Conservation (phyloP, 2,888 invertebrate species). For the Entomobrya multifasciata region DNA sequence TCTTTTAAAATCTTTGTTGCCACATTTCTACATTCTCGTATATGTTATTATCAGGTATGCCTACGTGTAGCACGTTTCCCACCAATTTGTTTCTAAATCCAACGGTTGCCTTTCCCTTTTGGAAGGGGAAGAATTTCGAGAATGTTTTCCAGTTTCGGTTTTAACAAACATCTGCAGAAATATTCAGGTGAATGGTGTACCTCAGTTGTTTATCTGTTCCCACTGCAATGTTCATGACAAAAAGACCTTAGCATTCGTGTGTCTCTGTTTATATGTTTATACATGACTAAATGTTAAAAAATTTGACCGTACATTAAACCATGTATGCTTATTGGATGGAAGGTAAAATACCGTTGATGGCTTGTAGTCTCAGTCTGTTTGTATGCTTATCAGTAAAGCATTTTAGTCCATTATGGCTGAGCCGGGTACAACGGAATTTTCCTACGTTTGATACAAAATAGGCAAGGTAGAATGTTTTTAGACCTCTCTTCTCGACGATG, state of each 20-base stretch:
- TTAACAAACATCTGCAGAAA: too few species aligned
- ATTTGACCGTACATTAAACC: neutral
- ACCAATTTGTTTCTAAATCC: conserved; percentile 21
- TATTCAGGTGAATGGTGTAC: too few species aligned
- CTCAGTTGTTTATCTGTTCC: too few species aligned
- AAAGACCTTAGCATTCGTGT: neutral
- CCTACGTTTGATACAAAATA: neutral
- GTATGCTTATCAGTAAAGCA: conserved; percentile 23
- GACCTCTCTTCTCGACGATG: too few species aligned
- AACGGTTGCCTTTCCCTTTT: too few species aligned
- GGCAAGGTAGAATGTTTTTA: neutral
- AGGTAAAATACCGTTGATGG: conserved; percentile 27
- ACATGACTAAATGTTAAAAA: conserved; percentile 45
- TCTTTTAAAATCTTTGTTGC: conserved; percentile 43
- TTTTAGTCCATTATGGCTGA: conserved; percentile 4
- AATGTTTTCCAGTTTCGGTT: too few species aligned
- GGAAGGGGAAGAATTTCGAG: too few species aligned
- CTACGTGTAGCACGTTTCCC: too few species aligned
- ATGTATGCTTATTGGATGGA: neutral
- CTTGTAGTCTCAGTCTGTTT: neutral
- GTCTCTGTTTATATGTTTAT: conserved; percentile 49
- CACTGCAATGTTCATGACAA: neutral
- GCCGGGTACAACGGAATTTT: neutral
- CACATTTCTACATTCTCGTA: too few species aligned
- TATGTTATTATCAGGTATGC: too few species aligned